Evolutionary conservation across 2,888 invertebrate species (phyloP), one percentile per base, ranked within the genome.

Genomic region (Epinotia demarniana): DNA sequence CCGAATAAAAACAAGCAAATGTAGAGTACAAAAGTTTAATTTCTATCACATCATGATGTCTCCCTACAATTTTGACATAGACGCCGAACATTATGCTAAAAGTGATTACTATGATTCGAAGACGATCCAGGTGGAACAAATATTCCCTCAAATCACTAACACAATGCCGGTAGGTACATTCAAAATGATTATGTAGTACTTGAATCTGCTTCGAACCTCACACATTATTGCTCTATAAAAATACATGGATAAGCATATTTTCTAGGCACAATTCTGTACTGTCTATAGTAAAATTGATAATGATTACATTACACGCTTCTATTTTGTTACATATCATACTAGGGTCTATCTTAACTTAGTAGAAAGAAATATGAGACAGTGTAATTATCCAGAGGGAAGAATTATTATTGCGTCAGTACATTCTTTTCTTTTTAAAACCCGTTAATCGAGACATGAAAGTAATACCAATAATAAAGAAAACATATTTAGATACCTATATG

Each of bases 261-360:
- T 92, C 93, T 93, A 93, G 93, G 93, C 93, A 93, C 93, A 90
- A 89, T 87, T 90, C 92, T 93, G 93, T 88, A 92, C 91, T 92
- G 83, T 91, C 88, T 92, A 91, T 88, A 85, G 81, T 80, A 85
- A 87, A 83, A 80, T 84, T 84, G 85, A 86, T 87, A 84, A 90
- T 86, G 87, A 88, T 87, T 91, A 93, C 90, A 88, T 87, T 91
- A 93, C 90, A 93, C 89, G 88, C 90, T 87, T 86, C 88, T 88
- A 87, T 87, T 81, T 86, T 82, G 80, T 79, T 78, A 89, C 82
- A 86, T 83, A 84, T 87, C 85, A 85, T 84, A 84, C 85, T 90
- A 90, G 81, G 55, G 79, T 74, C 83, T 83, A 84, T 79, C 83
- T 85, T 87, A 87, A 82, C 81, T 81, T 76, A 83, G 62, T 78